Evolutionary conservation across 2,888 invertebrate genomes (phyloP), one percentile per base, ranked within the genome.

Genomic region (Drosophila algonquin): DNA sequence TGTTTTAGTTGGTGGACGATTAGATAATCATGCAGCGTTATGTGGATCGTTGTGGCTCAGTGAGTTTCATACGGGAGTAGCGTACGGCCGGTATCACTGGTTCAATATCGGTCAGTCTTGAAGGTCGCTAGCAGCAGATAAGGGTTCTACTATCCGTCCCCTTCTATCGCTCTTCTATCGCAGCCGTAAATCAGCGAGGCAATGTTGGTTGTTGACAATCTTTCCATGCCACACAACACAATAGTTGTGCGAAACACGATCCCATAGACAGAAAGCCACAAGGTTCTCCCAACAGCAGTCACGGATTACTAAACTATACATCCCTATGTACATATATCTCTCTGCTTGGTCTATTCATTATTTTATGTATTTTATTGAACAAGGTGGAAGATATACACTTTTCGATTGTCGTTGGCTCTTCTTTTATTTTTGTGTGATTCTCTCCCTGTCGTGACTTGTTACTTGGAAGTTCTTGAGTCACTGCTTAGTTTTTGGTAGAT

Each of bases 51-150:
- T 27, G 24, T 57, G 47, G 12, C 16, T 27, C 47, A 51, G 18
- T 35, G 32, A 46, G 30, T 46, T 32, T 45, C 2, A 35, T 9
- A 40, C 6, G n/a, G 45, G 50, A n/a, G 14, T 32, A 10, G 27
- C 35, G 35, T 35, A 12, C 35, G 35, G 4, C 21, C 21, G 21
- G 65, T 57, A 40, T 14, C 14, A 14, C 12, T 14, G 40, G 40
- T 40, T 56, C 68, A 73, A 73, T 72, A 72, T 72, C 71, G 73
- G 71, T 73, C 71, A 72, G 30, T 51, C 50, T 21, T 51, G 57
- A 72, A 72, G 73, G 73, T 73, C 30, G 64, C 54, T 57, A n/a
- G 57, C 44, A 32, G 35, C 48, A 70, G 68, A 69, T 69, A 69
- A 68, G 68, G 32, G 24, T 21, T 8, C 30, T 30, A 30, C 30